phyloP scores from a whole-genome alignment of 2,888 invertebrate species.

The Mimas tiliae region DNA sequence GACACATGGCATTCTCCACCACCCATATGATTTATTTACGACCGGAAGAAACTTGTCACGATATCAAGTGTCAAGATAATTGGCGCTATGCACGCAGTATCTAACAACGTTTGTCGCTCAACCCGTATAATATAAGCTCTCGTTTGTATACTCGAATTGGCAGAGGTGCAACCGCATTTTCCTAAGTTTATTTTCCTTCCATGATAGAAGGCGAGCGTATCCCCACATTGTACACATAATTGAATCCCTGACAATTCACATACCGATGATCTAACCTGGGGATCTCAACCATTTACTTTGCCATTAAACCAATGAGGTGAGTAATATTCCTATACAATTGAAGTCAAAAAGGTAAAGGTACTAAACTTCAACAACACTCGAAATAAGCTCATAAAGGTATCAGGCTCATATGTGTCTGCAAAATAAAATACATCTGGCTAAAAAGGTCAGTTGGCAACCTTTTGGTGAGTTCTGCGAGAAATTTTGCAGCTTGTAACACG shows the following conservation, averaged over 20 bases:
- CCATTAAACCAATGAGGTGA: too few relatives aligned
- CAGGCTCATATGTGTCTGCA: too few relatives aligned
- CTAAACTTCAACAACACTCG: neutral
- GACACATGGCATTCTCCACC: neutral
- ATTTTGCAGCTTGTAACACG: neutral
- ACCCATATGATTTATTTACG: neutral
- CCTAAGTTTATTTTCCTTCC: too few relatives aligned
- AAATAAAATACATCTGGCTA: neutral
- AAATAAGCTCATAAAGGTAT: neutral
- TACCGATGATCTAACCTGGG: too few relatives aligned
- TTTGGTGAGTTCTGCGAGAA: neutral
- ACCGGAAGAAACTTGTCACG: neutral
- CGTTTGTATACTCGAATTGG: neutral
- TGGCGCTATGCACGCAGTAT: slow-evolving; percentile 13
- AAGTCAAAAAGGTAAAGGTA: neutral
- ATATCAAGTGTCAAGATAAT: slow-evolving; percentile 13
- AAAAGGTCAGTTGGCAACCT: slow-evolving; percentile 4
- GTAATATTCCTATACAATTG: too few relatives aligned
- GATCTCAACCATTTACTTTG: too few relatives aligned
- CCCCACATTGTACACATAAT: too few relatives aligned
- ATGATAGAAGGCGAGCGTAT: too few relatives aligned
- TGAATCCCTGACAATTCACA: too few relatives aligned
- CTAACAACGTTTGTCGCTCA: neutral
- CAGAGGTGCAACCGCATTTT: too few relatives aligned
- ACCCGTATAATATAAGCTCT: neutral